Conservation (phyloP, 2,797 vertebrate genomes). For the Lepus townsendii region DNA sequence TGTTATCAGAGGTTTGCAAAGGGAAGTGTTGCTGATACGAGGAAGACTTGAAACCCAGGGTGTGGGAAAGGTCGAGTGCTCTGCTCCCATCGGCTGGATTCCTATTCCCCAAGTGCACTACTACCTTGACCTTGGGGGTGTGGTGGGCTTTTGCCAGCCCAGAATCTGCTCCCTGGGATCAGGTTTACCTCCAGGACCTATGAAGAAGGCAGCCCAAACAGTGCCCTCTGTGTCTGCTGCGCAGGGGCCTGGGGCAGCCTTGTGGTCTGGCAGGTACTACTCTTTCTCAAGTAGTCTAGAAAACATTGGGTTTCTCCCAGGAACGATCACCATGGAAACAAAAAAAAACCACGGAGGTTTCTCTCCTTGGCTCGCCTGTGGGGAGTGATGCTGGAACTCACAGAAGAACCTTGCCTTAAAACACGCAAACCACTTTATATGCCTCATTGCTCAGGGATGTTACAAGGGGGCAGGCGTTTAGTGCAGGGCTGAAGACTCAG, state of each 20-base stretch:
- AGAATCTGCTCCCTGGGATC: background rate
- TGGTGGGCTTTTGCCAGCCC: background rate
- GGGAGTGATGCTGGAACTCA: background rate
- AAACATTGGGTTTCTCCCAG: background rate
- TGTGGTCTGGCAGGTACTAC: background rate
- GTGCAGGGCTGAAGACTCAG: too few species aligned
- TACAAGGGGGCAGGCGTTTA: too few species aligned
- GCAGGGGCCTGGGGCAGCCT: background rate
- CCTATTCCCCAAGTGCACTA: conserved; percentile 22
- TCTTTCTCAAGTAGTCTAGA: background rate
- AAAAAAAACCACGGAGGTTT: background rate
- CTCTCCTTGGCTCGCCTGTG: background rate
- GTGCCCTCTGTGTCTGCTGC: background rate
- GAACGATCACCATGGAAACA: background rate
- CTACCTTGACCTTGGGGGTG: conserved; percentile 63
- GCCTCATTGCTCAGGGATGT: too few species aligned
- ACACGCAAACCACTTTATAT: too few species aligned
- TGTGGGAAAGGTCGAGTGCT: conserved; percentile 71
- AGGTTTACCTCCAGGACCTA: background rate
- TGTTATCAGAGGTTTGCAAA: conserved; percentile 65
- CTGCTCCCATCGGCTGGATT: conserved; percentile 43
- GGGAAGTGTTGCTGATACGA: conserved; percentile 53
- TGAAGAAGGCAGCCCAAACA: conserved; percentile 16
- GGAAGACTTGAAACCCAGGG: conserved; percentile 24
- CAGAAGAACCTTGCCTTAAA: background rate